These are phyloP conservation scores for Cochlearius cochlearius DNA, from an alignment of 2,113 vertebrate genomes.

Conservation along the genomic window DNA sequence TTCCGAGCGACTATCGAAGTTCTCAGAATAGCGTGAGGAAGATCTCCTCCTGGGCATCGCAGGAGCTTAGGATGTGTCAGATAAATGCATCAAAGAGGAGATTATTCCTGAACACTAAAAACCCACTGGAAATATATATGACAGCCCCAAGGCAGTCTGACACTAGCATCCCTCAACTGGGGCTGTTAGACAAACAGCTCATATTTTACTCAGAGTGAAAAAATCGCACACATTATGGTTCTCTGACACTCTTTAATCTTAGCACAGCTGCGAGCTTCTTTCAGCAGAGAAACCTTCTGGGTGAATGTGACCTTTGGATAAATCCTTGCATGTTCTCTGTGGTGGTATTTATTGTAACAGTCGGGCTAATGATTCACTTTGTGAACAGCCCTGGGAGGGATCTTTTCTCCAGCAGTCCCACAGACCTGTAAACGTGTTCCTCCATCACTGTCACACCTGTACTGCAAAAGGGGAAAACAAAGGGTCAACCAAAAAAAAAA, in stretches of 20 bases:
- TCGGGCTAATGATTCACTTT: constrained; percentile 17
- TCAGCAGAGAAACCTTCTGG: constrained; percentile 14
- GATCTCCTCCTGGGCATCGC: background rate
- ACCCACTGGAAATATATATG: constrained; percentile 22
- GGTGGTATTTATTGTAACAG: background rate
- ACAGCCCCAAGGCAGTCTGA: constrained; percentile 15
- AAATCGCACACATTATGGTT: background rate
- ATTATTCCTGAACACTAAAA: constrained; percentile 3
- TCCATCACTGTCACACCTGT: background rate
- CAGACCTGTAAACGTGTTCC: background rate
- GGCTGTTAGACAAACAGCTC: constrained; percentile 46
- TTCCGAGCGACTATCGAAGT: background rate
- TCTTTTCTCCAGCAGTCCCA: background rate
- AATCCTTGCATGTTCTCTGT: background rate
- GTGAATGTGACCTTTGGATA: constrained; percentile 13
- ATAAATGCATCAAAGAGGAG: constrained; percentile 29
- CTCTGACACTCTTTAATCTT: constrained; percentile 39
- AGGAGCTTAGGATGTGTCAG: constrained; percentile 11
- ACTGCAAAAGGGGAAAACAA: background rate
- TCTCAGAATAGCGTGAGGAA: background rate
- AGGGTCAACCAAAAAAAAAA: background rate
- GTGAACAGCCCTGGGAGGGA: background rate
- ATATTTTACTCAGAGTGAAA: constrained; percentile 46
- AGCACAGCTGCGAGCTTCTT: constrained; percentile 15
- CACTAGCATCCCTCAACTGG: constrained; percentile 29